These are phyloP conservation scores for Linnaemya tessellans DNA, from an alignment of 2,888 invertebrate genomes.

Conservation along the genomic window DNA sequence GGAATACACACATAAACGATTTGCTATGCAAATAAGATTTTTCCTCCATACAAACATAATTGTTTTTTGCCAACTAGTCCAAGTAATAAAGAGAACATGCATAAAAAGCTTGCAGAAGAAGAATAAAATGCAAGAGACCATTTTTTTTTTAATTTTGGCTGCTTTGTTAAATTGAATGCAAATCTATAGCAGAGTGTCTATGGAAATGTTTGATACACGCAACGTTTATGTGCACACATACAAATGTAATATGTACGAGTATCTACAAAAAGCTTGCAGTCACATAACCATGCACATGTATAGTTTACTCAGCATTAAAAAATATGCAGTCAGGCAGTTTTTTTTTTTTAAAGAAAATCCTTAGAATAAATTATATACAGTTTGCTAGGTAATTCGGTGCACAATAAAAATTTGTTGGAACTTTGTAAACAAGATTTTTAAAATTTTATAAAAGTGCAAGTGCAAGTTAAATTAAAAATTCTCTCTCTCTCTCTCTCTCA, in stretches of 20 bases:
- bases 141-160: conserved; percentile 48
- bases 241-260: too few relatives aligned
- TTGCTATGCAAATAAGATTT: conserved; percentile 81
- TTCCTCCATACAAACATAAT: conserved; percentile 69
- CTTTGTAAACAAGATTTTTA: background rate
- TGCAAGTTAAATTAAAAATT: too few relatives aligned
- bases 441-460: too few relatives aligned
- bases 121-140: background rate
- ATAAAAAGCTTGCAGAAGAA: conserved; percentile 39
- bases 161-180: conserved; percentile 66
- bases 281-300: background rate
- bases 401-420: background rate
- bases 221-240: conserved; percentile 35
- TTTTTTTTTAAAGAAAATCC: conserved; percentile 41
- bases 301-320: background rate
- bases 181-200: conserved; percentile 73
- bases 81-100: conserved; percentile 61
- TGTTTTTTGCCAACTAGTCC: conserved; percentile 50
- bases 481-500: too few relatives aligned
- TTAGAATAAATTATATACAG: background rate
- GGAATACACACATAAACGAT: conserved; percentile 74
- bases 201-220: conserved; percentile 64
- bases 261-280: background rate
- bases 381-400: background rate
- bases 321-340: conserved; percentile 6